Evolutionary conservation across 2,888 invertebrate species (phyloP).

Genomic region (Incurvaria masculella): DNA sequence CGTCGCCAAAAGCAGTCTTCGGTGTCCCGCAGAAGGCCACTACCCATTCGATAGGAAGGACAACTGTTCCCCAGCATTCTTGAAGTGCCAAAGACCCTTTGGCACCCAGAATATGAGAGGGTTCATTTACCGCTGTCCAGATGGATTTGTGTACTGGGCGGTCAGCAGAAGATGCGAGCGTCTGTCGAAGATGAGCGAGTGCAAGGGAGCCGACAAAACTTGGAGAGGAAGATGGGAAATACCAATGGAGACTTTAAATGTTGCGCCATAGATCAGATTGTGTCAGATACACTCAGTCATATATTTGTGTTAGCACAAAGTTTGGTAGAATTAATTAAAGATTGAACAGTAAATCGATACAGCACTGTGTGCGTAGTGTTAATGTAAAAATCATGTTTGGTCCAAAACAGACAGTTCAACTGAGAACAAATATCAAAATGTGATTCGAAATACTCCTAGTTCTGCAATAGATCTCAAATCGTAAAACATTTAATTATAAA

Average conservation of each 20-base stretch:
- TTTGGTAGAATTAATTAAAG: too few species aligned
- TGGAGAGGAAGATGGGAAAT: slow-evolving; percentile 54
- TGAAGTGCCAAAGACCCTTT: slow-evolving; percentile 61
- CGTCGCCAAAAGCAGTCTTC: slow-evolving; percentile 47
- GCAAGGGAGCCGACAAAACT: slow-evolving; percentile 39
- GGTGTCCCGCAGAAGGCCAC: slow-evolving; percentile 68
- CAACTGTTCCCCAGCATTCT: slow-evolving; percentile 68
- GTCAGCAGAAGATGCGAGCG: slow-evolving; percentile 75
- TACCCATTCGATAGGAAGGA: slow-evolving; percentile 62
- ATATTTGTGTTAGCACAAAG: too few species aligned
- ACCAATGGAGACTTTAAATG: slow-evolving; percentile 52
- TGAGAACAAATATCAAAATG: too few species aligned
- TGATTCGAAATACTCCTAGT: too few species aligned
- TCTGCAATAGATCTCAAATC: too few species aligned
- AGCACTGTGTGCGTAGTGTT: too few species aligned
- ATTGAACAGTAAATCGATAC: too few species aligned
- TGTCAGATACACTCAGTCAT: too few species aligned
- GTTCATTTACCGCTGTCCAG: slow-evolving; percentile 72
- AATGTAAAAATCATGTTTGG: too few species aligned
- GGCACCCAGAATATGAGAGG: slow-evolving; percentile 58
- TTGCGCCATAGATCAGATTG: slow-evolving; percentile 29
- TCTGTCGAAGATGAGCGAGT: slow-evolving; percentile 58
- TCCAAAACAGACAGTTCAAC: too few species aligned
- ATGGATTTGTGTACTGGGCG: slow-evolving; percentile 73
- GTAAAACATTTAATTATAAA: too few species aligned